Evolutionary conservation across 2,113 vertebrate genomes (phyloP).

Genomic region (Anguilla japonica): DNA sequence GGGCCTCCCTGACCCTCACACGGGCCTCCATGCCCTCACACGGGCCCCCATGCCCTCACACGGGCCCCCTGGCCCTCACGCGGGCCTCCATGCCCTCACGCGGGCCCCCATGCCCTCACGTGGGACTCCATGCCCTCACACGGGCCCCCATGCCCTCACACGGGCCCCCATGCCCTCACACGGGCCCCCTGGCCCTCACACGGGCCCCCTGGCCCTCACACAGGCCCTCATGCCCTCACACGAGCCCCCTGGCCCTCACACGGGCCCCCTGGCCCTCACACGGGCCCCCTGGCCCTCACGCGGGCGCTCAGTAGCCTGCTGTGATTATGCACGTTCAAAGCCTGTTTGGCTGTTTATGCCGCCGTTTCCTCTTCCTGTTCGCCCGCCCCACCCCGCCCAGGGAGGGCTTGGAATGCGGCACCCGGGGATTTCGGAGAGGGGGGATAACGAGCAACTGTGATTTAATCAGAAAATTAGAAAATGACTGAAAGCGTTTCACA

Average conservation of each 20-base stretch:
- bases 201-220: too few species aligned
- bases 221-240: too few species aligned
- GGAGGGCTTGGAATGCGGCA: constrained; percentile 16
- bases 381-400: constrained; percentile 5
- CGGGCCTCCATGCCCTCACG: too few species aligned
- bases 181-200: too few species aligned
- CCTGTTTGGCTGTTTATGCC: constrained; percentile 19
- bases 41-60: too few species aligned
- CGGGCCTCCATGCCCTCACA: background rate
- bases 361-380: constrained; percentile 26
- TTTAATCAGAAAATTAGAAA: constrained; percentile 16
- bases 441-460: constrained; percentile 24
- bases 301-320: constrained; percentile 31
- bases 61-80: too few species aligned
- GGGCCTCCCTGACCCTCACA: too few species aligned
- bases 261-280: background rate
- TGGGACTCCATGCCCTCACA: background rate
- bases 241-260: too few species aligned
- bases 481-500: background rate
- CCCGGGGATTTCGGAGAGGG: background rate
- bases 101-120: too few species aligned
- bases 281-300: background rate
- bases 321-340: constrained; percentile 42
- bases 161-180: background rate
- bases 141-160: background rate